phyloP scores from a whole-genome alignment of 2,113 vertebrate genomes.

The Proteles cristata region DNA sequence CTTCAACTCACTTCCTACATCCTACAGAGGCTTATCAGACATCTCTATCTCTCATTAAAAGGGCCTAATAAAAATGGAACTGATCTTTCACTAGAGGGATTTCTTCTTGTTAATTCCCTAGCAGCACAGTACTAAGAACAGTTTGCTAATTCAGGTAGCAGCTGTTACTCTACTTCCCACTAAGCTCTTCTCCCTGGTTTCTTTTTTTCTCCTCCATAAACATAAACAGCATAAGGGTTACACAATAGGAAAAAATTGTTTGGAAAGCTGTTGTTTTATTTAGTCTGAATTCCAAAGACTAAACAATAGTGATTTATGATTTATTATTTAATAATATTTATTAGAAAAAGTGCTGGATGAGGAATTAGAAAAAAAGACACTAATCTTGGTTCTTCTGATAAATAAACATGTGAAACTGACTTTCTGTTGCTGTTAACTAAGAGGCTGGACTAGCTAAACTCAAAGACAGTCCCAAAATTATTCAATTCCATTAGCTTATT shows the following conservation, averaged over 20 bases:
- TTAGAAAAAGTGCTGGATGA: conserved; percentile 12
- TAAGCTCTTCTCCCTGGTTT: background rate
- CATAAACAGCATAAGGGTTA: background rate
- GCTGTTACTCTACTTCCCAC: background rate
- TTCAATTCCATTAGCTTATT: conserved; percentile 34
- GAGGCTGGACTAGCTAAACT: background rate
- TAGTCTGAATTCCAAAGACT: conserved; percentile 31
- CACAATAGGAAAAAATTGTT: background rate
- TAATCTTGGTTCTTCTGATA: conserved; percentile 36
- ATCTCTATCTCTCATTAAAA: conserved; percentile 7
- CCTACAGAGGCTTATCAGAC: background rate
- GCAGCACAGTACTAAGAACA: background rate
- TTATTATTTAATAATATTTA: conserved; percentile 34
- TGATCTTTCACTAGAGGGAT: conserved; percentile 40
- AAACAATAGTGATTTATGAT: conserved; percentile 4
- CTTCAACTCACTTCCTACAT: background rate
- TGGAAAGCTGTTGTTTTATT: conserved; percentile 28
- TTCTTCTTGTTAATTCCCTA: conserved; percentile 40
- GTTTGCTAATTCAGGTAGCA: conserved; percentile 3
- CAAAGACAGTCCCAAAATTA: conserved; percentile 24
- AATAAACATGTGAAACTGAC: conserved; percentile 32
- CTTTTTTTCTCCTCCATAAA: conserved; percentile 3
- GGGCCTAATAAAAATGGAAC: conserved; percentile 32
- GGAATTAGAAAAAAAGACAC: conserved; percentile 44
- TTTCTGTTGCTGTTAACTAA: conserved; percentile 47